Conservation (phyloP, 2,797 vertebrate genomes). For the Buphagus erythrorhynchus region DNA sequence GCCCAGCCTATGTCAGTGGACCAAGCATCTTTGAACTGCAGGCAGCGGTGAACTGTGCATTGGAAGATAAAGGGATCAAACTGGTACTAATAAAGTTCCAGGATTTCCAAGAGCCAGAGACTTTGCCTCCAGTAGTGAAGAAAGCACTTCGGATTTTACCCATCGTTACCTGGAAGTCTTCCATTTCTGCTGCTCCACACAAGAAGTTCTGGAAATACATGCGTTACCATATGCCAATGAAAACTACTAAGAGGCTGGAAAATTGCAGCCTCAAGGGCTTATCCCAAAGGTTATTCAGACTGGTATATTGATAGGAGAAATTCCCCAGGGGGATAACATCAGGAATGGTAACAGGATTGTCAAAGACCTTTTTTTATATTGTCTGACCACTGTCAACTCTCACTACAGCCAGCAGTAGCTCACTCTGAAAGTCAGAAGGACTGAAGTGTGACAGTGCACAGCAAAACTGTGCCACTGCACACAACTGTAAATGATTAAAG, state of each 20-base stretch:
- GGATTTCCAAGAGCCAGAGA: slow-evolving; percentile 72
- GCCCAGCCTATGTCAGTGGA: slow-evolving; percentile 80
- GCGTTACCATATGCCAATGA: slow-evolving; percentile 81
- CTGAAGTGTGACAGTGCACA: neutral
- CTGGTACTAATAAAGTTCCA: slow-evolving; percentile 85
- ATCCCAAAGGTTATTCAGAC: neutral
- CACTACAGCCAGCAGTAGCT: neutral
- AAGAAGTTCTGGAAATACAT: slow-evolving; percentile 85
- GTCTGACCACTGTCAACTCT: neutral
- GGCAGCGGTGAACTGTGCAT: slow-evolving; percentile 82
- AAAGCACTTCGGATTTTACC: slow-evolving; percentile 87
- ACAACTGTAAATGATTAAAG: neutral
- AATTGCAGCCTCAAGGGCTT: neutral
- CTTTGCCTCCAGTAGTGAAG: slow-evolving; percentile 80
- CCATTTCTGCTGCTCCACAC: slow-evolving; percentile 45
- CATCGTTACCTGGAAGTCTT: slow-evolving; percentile 77
- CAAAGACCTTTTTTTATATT: neutral
- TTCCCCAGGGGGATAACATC: neutral
- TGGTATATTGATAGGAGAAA: neutral
- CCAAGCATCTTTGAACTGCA: slow-evolving; percentile 86
- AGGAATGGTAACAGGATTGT: neutral
- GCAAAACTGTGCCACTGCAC: neutral
- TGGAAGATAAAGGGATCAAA: slow-evolving; percentile 80
- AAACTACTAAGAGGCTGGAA: neutral
- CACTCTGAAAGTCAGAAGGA: neutral